Evolutionary conservation across 2,797 vertebrate genomes (phyloP).

Genomic region (Ptychobarbus kaznakovi): DNA sequence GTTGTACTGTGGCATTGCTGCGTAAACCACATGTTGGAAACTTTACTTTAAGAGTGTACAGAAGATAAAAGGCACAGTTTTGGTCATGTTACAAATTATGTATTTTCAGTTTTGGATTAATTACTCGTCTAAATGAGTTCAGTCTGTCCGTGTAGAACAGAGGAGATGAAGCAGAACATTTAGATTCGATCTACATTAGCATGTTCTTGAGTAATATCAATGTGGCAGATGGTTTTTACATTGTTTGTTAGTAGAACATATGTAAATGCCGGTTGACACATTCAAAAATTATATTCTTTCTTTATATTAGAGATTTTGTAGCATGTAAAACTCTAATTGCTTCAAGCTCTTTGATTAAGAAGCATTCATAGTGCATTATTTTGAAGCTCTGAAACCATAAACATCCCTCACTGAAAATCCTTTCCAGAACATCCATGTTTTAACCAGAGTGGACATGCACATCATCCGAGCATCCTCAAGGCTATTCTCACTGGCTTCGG

Average conservation of each 20-base stretch:
- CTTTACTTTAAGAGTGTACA: not conserved
- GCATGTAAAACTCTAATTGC: slow-evolving; percentile 25
- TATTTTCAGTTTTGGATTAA: slow-evolving; percentile 13
- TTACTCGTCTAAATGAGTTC: not conserved
- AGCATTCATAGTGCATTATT: slow-evolving; percentile 32
- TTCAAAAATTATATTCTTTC: not conserved
- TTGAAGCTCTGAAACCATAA: slow-evolving; percentile 3
- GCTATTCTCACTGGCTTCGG: slow-evolving; percentile 5
- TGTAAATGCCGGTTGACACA: not conserved
- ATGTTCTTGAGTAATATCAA: slow-evolving; percentile 3
- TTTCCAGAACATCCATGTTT: slow-evolving; percentile 3
- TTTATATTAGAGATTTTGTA: not conserved
- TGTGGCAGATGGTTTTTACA: not conserved
- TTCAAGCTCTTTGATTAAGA: slow-evolving; percentile 22
- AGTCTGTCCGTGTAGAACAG: not conserved
- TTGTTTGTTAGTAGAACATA: not conserved
- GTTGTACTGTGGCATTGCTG: not conserved
- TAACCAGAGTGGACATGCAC: slow-evolving; percentile 25
- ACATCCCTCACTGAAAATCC: slow-evolving; percentile 1
- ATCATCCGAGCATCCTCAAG: slow-evolving; percentile 24
- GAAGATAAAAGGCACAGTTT: not conserved
- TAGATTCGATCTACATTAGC: not conserved
- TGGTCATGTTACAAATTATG: not conserved
- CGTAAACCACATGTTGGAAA: not conserved
- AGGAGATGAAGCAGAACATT: slow-evolving; percentile 17